Conservation (phyloP, 1,140 invertebrate genomes). For the Nephila pilipes region DNA sequence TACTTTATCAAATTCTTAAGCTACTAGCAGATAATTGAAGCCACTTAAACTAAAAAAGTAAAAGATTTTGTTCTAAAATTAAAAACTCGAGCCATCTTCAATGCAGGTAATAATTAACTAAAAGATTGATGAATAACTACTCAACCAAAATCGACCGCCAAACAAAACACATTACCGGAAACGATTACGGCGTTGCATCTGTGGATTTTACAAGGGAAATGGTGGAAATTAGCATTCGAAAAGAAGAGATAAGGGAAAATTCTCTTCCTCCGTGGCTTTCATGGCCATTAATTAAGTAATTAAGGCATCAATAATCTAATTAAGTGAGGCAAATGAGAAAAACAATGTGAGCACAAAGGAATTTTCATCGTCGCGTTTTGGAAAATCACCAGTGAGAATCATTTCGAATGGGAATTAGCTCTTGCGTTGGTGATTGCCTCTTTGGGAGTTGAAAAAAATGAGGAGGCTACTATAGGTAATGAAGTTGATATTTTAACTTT, state of each 20-base stretch:
- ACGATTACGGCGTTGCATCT: neutral
- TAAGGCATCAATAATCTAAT: constrained; percentile 18
- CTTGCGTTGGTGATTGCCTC: no score
- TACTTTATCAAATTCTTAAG: no score
- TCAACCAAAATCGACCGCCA: neutral
- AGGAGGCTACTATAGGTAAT: neutral
- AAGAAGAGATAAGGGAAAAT: neutral
- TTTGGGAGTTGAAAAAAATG: neutral
- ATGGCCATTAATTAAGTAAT: neutral
- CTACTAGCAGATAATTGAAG: no score
- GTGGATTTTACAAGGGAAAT: neutral
- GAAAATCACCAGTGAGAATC: neutral
- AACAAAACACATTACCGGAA: neutral
- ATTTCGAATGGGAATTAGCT: neutral
- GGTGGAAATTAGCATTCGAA: neutral
- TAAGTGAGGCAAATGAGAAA: neutral
- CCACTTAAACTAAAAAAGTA: no score
- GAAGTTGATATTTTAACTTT: neutral
- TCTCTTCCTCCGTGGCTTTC: neutral
- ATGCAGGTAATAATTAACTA: neutral
- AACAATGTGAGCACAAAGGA: neutral
- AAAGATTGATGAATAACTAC: neutral
- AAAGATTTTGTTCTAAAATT: neutral
- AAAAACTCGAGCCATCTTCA: neutral
- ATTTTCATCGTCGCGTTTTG: neutral